phyloP scores from a whole-genome alignment of 1,140 invertebrate species.

The Caerostris darwini region DNA sequence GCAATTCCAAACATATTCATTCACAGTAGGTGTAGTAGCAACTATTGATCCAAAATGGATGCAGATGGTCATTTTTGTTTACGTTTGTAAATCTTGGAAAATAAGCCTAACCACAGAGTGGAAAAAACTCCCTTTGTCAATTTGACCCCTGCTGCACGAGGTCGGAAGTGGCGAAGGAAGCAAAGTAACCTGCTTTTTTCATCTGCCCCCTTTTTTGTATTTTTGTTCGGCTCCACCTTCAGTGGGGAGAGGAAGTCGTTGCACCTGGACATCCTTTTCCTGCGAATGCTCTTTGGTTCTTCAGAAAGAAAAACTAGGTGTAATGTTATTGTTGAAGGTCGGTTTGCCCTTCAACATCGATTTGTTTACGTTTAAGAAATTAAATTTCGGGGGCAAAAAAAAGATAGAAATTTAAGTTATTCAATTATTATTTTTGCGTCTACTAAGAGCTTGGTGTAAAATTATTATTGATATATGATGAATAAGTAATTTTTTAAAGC shows the following conservation, averaged over 20 bases:
- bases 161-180: slow-evolving; percentile 54
- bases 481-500: no score
- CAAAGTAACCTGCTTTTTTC: slow-evolving; percentile 67
- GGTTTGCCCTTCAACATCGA: not conserved
- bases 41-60: not conserved
- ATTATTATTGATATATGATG: no score
- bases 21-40: not conserved
- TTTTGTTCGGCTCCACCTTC: not conserved
- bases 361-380: not conserved
- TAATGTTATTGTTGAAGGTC: not conserved
- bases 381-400: no score
- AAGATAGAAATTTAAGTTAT: no score
- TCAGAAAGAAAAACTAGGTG: not conserved
- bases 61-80: not conserved
- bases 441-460: no score
- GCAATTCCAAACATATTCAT: not conserved
- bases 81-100: not conserved
- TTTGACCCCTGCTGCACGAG: slow-evolving; percentile 14
- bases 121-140: not conserved
- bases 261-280: slow-evolving; percentile 74
- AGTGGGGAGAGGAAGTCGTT: not conserved
- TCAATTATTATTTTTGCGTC: no score
- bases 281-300: not conserved
- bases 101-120: not conserved
- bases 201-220: slow-evolving; percentile 26